Percentiles rank a stretch among this genome's conserved stretches.
phyloP scores from a whole-genome alignment of 2,888 invertebrate genomes.

The Galerucella nymphaeae region DNA sequence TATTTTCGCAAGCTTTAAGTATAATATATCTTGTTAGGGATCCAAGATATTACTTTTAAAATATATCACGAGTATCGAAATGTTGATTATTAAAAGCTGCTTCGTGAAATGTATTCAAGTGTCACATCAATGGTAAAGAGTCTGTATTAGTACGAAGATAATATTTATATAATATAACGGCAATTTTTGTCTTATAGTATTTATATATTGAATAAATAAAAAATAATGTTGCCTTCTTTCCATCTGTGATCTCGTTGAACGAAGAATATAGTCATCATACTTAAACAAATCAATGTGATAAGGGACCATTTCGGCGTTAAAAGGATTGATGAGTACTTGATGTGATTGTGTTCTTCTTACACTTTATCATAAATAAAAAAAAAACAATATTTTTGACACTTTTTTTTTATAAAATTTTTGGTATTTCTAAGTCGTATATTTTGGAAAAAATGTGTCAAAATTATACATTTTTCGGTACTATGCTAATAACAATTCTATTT shows the following conservation, averaged over 20 bases:
- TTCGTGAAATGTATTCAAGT: too few relatives aligned
- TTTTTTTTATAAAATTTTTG: neutral
- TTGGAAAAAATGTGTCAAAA: neutral
- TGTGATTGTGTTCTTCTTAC: slow-evolving; percentile 43
- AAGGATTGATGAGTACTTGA: slow-evolving; percentile 41
- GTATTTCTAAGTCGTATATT: too few relatives aligned
- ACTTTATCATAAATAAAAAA: slow-evolving; percentile 16
- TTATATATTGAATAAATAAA: slow-evolving; percentile 11
- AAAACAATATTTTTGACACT: slow-evolving; percentile 10
- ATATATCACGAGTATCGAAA: neutral
- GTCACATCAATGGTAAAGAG: too few relatives aligned
- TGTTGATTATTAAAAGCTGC: neutral
- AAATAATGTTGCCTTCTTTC: slow-evolving; percentile 63
- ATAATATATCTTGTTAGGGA: slow-evolving; percentile 24
- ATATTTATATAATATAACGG: neutral
- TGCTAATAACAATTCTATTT: neutral
- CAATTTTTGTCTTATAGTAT: neutral
- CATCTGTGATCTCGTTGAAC: slow-evolving; percentile 62
- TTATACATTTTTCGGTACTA: neutral
- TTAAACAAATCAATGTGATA: slow-evolving; percentile 57
- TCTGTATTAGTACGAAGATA: too few relatives aligned
- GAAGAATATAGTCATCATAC: slow-evolving; percentile 52
- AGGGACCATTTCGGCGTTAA: slow-evolving; percentile 55
- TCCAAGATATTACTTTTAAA: slow-evolving; percentile 29
- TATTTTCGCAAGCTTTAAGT: slow-evolving; percentile 28